Conservation (phyloP, 2,797 vertebrate genomes). For the Gymnoscopelus microlampas region DNA sequence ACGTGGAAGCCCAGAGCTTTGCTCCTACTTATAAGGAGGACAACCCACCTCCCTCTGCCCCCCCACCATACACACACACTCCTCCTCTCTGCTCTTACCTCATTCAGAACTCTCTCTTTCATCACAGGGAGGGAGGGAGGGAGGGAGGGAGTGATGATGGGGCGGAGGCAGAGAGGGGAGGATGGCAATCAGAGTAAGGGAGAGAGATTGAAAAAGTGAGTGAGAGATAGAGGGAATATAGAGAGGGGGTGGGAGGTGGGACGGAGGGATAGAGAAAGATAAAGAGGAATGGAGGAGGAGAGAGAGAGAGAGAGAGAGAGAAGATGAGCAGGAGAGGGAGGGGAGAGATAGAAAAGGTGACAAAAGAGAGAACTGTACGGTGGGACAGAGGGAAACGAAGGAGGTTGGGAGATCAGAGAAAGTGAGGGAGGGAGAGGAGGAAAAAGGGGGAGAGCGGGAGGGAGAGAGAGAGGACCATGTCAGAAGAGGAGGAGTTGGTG, state of each 20-base stretch:
- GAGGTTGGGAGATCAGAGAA: background rate
- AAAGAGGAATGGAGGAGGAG: background rate
- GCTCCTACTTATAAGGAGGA: too few species aligned
- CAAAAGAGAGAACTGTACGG: background rate
- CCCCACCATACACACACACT: too few species aligned
- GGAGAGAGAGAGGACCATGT: slow-evolving; percentile 8
- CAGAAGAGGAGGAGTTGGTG: background rate
- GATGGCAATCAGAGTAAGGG: background rate
- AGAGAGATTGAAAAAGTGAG: slow-evolving; percentile 25
- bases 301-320: slow-evolving; percentile 31
- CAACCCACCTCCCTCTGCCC: too few species aligned
- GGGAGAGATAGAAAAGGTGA: background rate
- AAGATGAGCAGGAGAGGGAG: slow-evolving; percentile 1
- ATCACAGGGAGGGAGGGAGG: slow-evolving; percentile 10
- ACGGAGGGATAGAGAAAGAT: background rate
- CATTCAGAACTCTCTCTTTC: slow-evolving; percentile 62
- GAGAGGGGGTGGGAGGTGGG: slow-evolving; percentile 6
- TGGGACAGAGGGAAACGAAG: background rate
- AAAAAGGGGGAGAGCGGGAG: slow-evolving; percentile 3
- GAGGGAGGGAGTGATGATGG: background rate
- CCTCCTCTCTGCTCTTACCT: too few species aligned
- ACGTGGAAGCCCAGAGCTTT: too few species aligned
- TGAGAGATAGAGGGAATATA: background rate
- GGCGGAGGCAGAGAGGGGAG: background rate
- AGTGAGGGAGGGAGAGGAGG: background rate